Conservation (phyloP, 2,888 invertebrate species). For the Lycia hirtaria region DNA sequence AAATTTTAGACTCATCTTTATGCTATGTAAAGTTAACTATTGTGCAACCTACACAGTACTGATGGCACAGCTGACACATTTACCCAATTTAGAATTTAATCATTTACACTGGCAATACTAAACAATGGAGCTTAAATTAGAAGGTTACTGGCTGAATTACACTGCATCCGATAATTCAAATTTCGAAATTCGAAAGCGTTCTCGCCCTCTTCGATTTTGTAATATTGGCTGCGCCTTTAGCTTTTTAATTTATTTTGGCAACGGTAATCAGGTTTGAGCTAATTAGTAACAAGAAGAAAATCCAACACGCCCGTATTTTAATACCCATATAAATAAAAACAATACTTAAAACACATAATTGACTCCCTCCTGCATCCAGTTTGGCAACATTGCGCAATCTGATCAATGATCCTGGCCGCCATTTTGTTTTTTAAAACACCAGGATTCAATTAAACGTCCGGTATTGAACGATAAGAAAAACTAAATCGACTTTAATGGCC, state of each 20-base stretch:
- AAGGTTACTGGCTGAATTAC: slow-evolving; percentile 61
- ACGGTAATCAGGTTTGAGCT: slow-evolving; percentile 10
- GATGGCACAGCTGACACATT: slow-evolving; percentile 68
- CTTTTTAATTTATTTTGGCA: neutral
- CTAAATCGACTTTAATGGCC: slow-evolving; percentile 55
- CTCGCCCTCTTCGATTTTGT: slow-evolving; percentile 21
- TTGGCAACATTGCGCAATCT: slow-evolving; percentile 81
- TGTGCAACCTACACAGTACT: slow-evolving; percentile 66
- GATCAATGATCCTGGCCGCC: slow-evolving; percentile 77
- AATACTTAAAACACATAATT: slow-evolving; percentile 68
- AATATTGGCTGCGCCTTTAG: neutral
- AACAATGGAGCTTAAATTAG: slow-evolving; percentile 76
- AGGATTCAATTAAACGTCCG: slow-evolving; percentile 76
- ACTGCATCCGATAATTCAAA: slow-evolving; percentile 51
- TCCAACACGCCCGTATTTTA: slow-evolving; percentile 10
- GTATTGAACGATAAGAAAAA: slow-evolving; percentile 61
- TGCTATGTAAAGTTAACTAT: slow-evolving; percentile 62
- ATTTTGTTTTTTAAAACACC: slow-evolving; percentile 67
- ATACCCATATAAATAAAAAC: too few species aligned
- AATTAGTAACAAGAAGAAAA: slow-evolving; percentile 33
- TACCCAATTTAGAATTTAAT: slow-evolving; percentile 73
- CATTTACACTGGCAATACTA: slow-evolving; percentile 68
- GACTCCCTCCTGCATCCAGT: slow-evolving; percentile 75
- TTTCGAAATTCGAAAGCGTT: slow-evolving; percentile 55
- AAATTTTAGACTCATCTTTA: slow-evolving; percentile 66